Conservation (phyloP, 2,888 invertebrate genomes). For the Stenodema calcarata region DNA sequence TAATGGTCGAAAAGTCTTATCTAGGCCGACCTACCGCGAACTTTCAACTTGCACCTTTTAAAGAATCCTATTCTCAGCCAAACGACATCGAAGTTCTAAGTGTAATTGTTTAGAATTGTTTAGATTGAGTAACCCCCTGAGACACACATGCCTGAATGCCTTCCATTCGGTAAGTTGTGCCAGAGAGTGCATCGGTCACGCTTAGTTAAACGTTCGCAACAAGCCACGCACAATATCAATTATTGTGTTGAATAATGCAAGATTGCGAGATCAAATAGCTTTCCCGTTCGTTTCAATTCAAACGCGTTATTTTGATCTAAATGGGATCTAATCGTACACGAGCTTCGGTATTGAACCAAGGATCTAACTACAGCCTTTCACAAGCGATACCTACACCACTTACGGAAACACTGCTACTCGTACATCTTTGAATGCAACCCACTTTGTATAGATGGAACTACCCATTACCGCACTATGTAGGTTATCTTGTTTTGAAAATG, state of each 20-base stretch:
- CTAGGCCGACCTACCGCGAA: neutral
- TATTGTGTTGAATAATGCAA: neutral
- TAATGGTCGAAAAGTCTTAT: neutral
- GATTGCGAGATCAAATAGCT: neutral
- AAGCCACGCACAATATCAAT: neutral
- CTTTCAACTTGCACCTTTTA: neutral
- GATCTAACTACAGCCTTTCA: neutral
- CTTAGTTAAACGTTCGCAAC: neutral
- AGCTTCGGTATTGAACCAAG: neutral
- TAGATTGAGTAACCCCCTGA: neutral
- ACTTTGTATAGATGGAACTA: neutral
- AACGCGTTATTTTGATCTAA: neutral
- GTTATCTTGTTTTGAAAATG: neutral
- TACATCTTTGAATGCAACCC: neutral
- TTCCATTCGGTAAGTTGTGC: neutral
- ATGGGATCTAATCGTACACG: neutral
- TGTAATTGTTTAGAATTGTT: neutral
- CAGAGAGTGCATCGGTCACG: neutral
- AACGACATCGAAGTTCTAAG: neutral
- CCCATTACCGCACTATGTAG: neutral
- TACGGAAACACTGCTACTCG: neutral
- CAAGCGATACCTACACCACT: neutral
- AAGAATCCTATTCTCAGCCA: neutral
- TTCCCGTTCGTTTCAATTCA: neutral
- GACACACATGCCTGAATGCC: neutral